A percentile compares a stretch with the other conserved stretches of the same genome.
These are phyloP conservation scores for Diachrysia chrysitis DNA, from an alignment of 2,888 invertebrate species.

Conservation along the genomic window DNA sequence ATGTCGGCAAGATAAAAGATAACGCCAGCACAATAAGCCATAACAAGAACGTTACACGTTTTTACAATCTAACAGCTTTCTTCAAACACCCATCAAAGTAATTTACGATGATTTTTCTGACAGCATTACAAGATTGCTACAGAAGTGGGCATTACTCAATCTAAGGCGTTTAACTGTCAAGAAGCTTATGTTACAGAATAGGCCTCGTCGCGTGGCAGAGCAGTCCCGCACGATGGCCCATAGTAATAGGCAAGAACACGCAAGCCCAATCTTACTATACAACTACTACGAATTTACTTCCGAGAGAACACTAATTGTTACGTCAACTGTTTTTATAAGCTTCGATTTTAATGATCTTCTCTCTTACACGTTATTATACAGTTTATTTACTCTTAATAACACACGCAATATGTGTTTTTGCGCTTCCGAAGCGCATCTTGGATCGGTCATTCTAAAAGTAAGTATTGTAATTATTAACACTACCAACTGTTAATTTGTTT, in stretches of 20 bases:
- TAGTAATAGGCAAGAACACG: conserved; percentile 60
- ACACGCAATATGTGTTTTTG: conserved; percentile 47
- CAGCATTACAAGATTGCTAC: not conserved
- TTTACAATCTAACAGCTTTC: conserved; percentile 4
- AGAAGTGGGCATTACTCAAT: conserved; percentile 31
- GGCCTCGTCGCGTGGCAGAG: conserved; percentile 52
- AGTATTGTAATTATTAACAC: conserved; percentile 5
- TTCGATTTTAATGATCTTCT: conserved; percentile 52
- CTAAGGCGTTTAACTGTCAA: conserved; percentile 40
- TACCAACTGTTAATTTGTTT: conserved; percentile 14
- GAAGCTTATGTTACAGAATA: conserved; percentile 41
- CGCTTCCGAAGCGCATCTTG: conserved; percentile 23
- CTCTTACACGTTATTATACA: conserved; percentile 42
- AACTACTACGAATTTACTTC: conserved; percentile 56
- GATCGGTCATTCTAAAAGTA: not conserved
- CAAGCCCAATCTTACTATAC: conserved; percentile 56
- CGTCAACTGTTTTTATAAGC: conserved; percentile 59
- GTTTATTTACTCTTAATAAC: conserved; percentile 41
- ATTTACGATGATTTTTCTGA: conserved; percentile 19
- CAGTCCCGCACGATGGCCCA: conserved; percentile 60
- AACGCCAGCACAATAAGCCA: not conserved
- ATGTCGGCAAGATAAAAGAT: conserved; percentile 4
- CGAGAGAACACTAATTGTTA: conserved; percentile 62
- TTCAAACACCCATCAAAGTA: conserved; percentile 18
- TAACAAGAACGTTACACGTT: not conserved